Percentiles rank a stretch among this genome's conserved stretches.
These are phyloP conservation scores for Nudaria mundana DNA, from an alignment of 2,888 invertebrate species.

Conservation along the genomic window DNA sequence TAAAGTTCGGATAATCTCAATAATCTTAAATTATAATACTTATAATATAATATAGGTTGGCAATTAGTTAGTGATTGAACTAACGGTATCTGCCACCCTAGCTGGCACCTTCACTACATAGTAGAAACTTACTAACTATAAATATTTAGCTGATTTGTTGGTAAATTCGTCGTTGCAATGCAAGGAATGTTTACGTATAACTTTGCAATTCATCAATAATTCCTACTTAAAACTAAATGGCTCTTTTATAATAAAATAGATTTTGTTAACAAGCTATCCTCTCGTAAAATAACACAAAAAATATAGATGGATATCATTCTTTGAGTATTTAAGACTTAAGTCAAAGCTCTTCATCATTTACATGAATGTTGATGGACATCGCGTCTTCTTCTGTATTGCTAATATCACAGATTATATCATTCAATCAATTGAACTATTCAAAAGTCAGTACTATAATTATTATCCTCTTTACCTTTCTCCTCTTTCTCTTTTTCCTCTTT, in stretches of 20 bases:
- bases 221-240: constrained; percentile 6
- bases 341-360: too few relatives aligned
- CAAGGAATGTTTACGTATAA: constrained; percentile 23
- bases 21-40: constrained; percentile 1
- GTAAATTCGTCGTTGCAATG: constrained; percentile 17
- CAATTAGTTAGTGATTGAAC: too few relatives aligned
- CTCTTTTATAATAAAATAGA: constrained; percentile 5
- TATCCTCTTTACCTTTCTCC: too few relatives aligned
- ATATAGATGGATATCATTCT: too few relatives aligned
- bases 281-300: constrained; percentile 18
- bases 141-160: constrained; percentile 5
- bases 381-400: constrained; percentile 39
- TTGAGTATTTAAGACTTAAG: constrained; percentile 21
- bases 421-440: too few relatives aligned
- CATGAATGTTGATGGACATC: constrained; percentile 1
- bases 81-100: too few relatives aligned
- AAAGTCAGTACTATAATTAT: too few relatives aligned
- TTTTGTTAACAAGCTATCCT: constrained; percentile 15
- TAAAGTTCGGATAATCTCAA: neutral
- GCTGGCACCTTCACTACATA: too few relatives aligned
- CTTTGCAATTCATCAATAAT: constrained; percentile 9
- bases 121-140: constrained; percentile 1
- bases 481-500: too few relatives aligned
- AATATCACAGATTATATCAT: constrained; percentile 75
- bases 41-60: too few relatives aligned